Conservation (phyloP, 2,888 invertebrate genomes). For the Xestia c-nigrum region DNA sequence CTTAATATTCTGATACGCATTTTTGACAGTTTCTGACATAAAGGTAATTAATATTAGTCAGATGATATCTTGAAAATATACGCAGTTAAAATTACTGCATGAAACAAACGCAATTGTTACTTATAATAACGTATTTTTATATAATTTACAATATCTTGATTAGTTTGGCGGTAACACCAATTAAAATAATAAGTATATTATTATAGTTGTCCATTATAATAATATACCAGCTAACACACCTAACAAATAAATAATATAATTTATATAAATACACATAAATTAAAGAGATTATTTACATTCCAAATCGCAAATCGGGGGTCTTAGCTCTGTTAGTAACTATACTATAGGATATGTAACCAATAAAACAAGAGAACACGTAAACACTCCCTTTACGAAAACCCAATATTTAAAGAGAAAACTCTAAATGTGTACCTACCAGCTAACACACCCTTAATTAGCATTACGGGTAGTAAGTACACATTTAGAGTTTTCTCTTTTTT, state of each 20-base stretch:
- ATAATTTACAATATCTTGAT: not conserved
- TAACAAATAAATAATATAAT: too few relatives aligned
- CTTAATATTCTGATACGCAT: constrained; percentile 29
- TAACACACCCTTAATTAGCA: too few relatives aligned
- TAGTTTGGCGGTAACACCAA: not conserved
- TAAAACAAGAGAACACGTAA: not conserved
- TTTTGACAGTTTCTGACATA: constrained; percentile 26
- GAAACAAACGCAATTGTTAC: constrained; percentile 6
- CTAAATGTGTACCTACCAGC: too few relatives aligned
- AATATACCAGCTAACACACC: too few relatives aligned
- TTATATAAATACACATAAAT: too few relatives aligned
- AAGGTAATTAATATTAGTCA: constrained; percentile 41
- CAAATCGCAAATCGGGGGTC: not conserved
- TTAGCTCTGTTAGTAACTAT: too few relatives aligned
- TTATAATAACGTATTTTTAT: constrained; percentile 3
- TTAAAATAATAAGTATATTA: not conserved
- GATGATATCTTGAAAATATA: constrained; percentile 28
- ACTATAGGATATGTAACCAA: not conserved
- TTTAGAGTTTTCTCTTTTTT: too few relatives aligned
- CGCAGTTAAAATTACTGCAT: not conserved
- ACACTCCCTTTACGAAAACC: not conserved
- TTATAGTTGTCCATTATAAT: not conserved
- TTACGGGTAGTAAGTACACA: too few relatives aligned
- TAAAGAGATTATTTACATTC: not conserved
- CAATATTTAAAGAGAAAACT: too few relatives aligned